phyloP scores from a whole-genome alignment of 2,888 invertebrate genomes.

The Pollenia angustigena region DNA sequence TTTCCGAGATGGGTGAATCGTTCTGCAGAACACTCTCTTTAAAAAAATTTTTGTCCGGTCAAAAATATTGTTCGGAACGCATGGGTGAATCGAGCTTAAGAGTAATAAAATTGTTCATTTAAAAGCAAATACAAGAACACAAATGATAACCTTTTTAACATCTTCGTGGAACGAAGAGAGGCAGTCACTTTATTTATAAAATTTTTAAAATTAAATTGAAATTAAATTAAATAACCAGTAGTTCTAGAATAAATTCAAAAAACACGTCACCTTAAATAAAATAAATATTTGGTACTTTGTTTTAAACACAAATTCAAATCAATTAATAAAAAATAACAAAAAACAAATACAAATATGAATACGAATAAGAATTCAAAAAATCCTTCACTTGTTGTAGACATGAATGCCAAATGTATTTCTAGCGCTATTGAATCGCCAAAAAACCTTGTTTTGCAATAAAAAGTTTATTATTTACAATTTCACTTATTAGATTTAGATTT shows the following conservation, averaged over 20 bases:
- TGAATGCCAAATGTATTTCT: background rate
- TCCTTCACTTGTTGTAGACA: conserved; percentile 15
- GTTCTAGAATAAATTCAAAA: conserved; percentile 26
- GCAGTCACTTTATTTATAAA: background rate
- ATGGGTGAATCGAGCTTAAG: too few species aligned
- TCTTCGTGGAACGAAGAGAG: conserved; percentile 14
- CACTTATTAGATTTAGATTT: conserved; percentile 14
- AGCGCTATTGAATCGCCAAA: background rate
- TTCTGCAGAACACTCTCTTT: too few species aligned
- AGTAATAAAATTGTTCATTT: background rate
- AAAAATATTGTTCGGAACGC: too few species aligned
- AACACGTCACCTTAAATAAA: conserved; percentile 40
- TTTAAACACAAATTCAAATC: background rate
- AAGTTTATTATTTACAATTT: background rate
- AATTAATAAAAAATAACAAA: background rate
- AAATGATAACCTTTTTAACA: conserved; percentile 67
- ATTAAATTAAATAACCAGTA: background rate
- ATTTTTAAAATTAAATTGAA: conserved; percentile 18
- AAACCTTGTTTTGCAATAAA: conserved; percentile 28
- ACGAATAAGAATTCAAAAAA: background rate
- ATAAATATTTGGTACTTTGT: background rate
- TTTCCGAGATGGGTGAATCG: too few species aligned
- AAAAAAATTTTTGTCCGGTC: too few species aligned
- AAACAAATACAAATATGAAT: background rate
- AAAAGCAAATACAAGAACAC: conserved; percentile 5